Evolutionary conservation across 1,140 invertebrate species (phyloP).

Genomic region (Micrasema longulum): DNA sequence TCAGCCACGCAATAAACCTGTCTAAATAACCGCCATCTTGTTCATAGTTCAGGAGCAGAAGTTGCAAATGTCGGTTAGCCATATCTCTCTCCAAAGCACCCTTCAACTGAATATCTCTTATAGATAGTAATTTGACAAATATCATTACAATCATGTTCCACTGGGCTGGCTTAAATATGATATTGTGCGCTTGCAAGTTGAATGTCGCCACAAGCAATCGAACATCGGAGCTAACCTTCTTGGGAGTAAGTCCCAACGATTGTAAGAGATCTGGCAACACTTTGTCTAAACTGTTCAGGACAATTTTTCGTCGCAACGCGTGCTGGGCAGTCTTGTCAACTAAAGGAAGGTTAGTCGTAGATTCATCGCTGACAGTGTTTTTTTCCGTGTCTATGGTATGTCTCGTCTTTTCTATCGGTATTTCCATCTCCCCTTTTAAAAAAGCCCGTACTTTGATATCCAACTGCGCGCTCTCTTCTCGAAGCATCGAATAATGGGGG

Average conservation of each 20-base stretch:
- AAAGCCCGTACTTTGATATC: slow-evolving; percentile 71
- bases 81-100: slow-evolving; percentile 59
- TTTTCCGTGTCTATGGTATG: slow-evolving; percentile 53
- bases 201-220: slow-evolving; percentile 70
- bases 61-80: slow-evolving; percentile 63
- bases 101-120: slow-evolving; percentile 60
- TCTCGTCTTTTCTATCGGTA: slow-evolving; percentile 57
- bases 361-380: slow-evolving; percentile 57
- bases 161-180: slow-evolving; percentile 70
- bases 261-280: slow-evolving; percentile 63
- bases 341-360: slow-evolving; percentile 63
- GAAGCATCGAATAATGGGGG: slow-evolving; percentile 69
- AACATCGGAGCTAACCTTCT: slow-evolving; percentile 64
- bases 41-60: slow-evolving; percentile 67
- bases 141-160: slow-evolving; percentile 70
- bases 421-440: slow-evolving; percentile 61
- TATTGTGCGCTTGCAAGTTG: slow-evolving; percentile 70
- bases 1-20: slow-evolving; percentile 66
- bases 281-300: slow-evolving; percentile 69
- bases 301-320: slow-evolving; percentile 69
- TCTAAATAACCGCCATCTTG: slow-evolving; percentile 68
- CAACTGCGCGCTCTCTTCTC: slow-evolving; percentile 69
- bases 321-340: slow-evolving; percentile 70
- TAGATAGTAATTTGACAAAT: slow-evolving; percentile 67
- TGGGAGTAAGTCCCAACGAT: slow-evolving; percentile 59